Evolutionary conservation across 2,113 vertebrate species (phyloP).

Genomic region (Tursiops truncatus): DNA sequence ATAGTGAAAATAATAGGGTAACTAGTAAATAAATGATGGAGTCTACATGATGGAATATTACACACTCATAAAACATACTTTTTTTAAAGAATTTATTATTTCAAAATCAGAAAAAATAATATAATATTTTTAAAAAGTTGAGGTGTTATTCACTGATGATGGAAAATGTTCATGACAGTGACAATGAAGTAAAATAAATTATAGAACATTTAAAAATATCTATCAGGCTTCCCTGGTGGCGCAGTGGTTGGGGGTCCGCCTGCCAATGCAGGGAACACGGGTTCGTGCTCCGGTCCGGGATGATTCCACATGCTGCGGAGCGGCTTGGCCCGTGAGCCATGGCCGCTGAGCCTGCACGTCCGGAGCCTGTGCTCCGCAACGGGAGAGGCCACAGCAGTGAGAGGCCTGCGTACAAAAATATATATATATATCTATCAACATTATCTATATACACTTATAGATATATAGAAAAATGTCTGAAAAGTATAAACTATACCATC

Average conservation of each 20-base stretch:
- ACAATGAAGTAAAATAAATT: slow-evolving; percentile 23
- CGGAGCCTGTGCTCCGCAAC: no score
- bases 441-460: neutral
- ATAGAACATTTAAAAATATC: neutral
- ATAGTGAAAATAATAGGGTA: neutral
- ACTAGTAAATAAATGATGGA: neutral
- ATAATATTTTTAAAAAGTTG: neutral
- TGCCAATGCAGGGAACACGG: no score
- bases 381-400: no score
- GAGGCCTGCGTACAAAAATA: no score
- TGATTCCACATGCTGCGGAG: no score
- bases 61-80: neutral
- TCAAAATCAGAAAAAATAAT: neutral
- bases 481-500: neutral
- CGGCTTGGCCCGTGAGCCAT: no score
- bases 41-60: neutral
- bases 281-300: no score
- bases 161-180: neutral
- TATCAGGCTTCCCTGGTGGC: neutral
- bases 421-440: neutral
- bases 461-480: neutral
- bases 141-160: neutral
- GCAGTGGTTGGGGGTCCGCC: no score
- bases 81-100: neutral
- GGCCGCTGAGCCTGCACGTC: no score